Conservation (phyloP, 2,113 vertebrate species). For the Cygnus buccinator region DNA sequence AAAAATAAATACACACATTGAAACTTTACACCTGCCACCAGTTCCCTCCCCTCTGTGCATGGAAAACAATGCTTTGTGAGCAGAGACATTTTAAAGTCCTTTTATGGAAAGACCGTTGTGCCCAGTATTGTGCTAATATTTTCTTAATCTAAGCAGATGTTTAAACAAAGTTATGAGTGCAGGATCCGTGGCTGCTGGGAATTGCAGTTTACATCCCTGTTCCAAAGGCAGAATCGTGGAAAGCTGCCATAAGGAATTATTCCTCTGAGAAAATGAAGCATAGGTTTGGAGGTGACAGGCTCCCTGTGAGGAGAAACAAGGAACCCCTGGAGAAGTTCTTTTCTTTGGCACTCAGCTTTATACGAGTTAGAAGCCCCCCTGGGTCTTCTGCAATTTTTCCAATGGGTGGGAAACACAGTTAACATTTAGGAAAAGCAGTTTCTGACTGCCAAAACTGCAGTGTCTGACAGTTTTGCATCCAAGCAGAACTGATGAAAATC, state of each 20-base stretch:
- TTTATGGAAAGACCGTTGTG: conserved; percentile 10
- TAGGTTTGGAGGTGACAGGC: conserved; percentile 64
- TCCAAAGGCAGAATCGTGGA: conserved; percentile 42
- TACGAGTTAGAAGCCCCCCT: conserved; percentile 38
- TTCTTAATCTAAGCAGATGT: conserved; percentile 60
- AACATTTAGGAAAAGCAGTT: conserved; percentile 67
- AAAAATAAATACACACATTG: not conserved
- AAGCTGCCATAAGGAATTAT: conserved; percentile 55
- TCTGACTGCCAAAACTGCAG: conserved; percentile 69
- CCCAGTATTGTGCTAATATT: conserved; percentile 34
- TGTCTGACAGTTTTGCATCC: conserved; percentile 65
- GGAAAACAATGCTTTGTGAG: not conserved
- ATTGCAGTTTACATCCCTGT: not conserved
- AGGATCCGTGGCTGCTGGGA: not conserved
- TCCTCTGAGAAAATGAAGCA: not conserved
- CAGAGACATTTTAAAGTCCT: conserved; percentile 3
- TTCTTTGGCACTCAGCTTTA: conserved; percentile 56
- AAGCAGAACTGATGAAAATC: conserved; percentile 71
- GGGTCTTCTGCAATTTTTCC: conserved; percentile 70
- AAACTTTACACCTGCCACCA: conserved; percentile 25
- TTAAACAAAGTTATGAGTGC: conserved; percentile 35
- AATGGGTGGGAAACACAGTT: conserved; percentile 69
- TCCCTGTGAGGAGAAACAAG: conserved; percentile 69
- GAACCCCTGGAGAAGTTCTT: conserved; percentile 65
- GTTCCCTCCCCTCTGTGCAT: not conserved